Percentiles rank a stretch among this genome's conserved stretches.
These are phyloP conservation scores for Grallaria varia DNA, from an alignment of 2,113 vertebrate species.

Conservation along the genomic window DNA sequence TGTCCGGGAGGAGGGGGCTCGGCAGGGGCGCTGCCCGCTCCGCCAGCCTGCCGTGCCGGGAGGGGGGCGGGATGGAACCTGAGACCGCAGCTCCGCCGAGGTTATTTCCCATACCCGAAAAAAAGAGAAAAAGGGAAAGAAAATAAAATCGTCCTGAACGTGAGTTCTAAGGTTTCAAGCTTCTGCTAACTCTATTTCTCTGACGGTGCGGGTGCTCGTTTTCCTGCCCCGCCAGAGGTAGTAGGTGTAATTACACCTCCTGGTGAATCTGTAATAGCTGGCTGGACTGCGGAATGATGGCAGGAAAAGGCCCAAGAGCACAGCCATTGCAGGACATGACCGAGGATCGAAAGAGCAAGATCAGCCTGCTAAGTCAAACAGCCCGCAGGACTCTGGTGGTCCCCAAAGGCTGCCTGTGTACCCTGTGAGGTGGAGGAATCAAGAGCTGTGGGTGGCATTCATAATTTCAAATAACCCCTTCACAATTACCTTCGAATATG, in stretches of 20 bases:
- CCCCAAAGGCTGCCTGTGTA: background rate
- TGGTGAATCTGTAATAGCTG: conserved; percentile 1
- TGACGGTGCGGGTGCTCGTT: background rate
- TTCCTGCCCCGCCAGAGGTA: conserved; percentile 33
- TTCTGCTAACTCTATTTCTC: conserved; percentile 47
- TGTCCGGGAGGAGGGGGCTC: too few relatives aligned
- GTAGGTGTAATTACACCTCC: conserved; percentile 50
- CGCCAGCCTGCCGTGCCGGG: too few relatives aligned
- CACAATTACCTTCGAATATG: background rate
- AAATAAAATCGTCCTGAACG: background rate
- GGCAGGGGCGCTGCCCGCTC: too few relatives aligned
- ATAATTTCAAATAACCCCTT: background rate
- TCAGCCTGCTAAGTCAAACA: background rate
- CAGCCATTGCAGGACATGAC: background rate
- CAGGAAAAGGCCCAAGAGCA: background rate
- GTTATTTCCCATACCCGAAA: conserved; percentile 38
- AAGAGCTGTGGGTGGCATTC: background rate
- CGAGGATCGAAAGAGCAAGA: background rate
- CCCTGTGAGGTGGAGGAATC: background rate
- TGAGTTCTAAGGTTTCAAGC: conserved; percentile 24
- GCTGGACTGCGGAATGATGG: background rate
- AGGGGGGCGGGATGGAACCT: too few relatives aligned
- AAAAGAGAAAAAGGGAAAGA: background rate
- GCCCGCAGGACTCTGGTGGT: background rate
- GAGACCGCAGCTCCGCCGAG: too few relatives aligned